Evolutionary conservation across 2,888 invertebrate species (phyloP).

Genomic region (Sabatieria punctata): DNA sequence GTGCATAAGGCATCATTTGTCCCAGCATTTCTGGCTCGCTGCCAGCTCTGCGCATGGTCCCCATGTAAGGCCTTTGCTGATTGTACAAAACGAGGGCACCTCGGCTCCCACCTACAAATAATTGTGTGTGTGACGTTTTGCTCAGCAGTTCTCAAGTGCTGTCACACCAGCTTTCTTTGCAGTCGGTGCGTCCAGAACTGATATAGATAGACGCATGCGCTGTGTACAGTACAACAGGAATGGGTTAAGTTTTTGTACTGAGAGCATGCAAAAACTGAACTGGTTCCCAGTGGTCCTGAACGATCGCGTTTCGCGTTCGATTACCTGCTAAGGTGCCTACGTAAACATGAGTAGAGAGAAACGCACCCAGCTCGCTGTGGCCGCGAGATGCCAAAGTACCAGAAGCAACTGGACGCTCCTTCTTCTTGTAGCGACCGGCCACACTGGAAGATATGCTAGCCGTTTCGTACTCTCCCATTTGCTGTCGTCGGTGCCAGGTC

Average conservation of each 20-base stretch:
- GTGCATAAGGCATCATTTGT: neutral
- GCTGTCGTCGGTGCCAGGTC: conserved; percentile 22
- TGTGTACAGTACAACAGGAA: too few relatives aligned
- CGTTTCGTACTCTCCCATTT: conserved; percentile 27
- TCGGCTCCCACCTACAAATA: conserved; percentile 2
- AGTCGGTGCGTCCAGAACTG: too few relatives aligned
- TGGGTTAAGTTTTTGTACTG: too few relatives aligned
- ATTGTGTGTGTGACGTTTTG: neutral
- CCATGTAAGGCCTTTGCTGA: neutral
- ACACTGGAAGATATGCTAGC: conserved; percentile 19
- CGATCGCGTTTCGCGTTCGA: neutral
- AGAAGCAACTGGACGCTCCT: neutral
- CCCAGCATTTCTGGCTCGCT: conserved; percentile 1
- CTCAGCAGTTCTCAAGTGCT: too few relatives aligned
- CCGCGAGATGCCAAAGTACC: neutral
- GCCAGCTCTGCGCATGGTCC: neutral
- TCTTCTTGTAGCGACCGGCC: conserved; percentile 12
- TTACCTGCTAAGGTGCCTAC: too few relatives aligned
- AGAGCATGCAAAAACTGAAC: too few relatives aligned
- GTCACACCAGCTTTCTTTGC: too few relatives aligned
- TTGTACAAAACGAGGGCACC: neutral
- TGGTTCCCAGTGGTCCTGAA: neutral
- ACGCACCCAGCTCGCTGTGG: conserved; percentile 7
- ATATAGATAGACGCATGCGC: too few relatives aligned
- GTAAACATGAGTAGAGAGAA: too few relatives aligned